Percentiles rank a stretch among this genome's conserved stretches.
Evolutionary conservation across 2,113 vertebrate species (phyloP).

Genomic region (Coptodon bakossiorum): DNA sequence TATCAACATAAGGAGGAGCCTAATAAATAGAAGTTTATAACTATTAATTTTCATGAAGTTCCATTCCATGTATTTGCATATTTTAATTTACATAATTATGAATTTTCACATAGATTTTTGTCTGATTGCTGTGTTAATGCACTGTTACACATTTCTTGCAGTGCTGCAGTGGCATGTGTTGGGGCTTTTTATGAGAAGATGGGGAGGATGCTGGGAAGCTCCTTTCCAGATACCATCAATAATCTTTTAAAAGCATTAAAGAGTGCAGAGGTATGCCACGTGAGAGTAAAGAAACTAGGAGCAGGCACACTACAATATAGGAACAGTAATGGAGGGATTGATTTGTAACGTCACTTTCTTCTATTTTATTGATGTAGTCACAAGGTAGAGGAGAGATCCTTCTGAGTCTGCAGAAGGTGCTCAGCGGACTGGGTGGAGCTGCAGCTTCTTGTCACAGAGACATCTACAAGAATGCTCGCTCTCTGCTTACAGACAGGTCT

Average conservation of each 20-base stretch:
- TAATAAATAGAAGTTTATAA: neutral
- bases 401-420: conserved; percentile 93
- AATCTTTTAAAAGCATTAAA: conserved; percentile 96
- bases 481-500: conserved; percentile 90
- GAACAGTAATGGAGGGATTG: neutral
- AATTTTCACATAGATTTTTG: neutral
- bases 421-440: conserved; percentile 90
- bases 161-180: conserved; percentile 94
- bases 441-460: conserved; percentile 95
- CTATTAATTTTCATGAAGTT: neutral
- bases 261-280: conserved; percentile 84
- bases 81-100: neutral
- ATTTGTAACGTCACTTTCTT: neutral
- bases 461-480: conserved; percentile 95
- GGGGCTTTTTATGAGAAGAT: conserved; percentile 99
- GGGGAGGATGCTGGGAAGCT: conserved; percentile 96
- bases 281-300: neutral
- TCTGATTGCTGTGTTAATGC: neutral
- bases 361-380: conserved; percentile 69
- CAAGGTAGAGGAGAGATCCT: conserved; percentile 97
- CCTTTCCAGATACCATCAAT: conserved; percentile 96
- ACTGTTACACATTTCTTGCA: conserved; percentile 37
- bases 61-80: neutral
- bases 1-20: neutral
- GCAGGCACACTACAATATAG: neutral